Conservation (phyloP, 2,888 invertebrate species). For the Panzeria rudis region DNA sequence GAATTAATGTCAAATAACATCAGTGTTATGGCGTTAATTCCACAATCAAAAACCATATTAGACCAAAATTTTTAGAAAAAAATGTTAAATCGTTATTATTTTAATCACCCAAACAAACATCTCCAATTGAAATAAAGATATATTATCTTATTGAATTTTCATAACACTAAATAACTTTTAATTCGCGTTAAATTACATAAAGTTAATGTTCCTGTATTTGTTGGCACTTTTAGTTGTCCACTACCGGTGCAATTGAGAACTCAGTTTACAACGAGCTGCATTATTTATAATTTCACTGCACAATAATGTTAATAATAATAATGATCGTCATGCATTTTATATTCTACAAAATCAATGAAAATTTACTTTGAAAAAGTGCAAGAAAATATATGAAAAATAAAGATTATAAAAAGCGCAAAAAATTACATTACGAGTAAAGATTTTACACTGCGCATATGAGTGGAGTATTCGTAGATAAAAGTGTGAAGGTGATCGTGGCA, state of each 20-base stretch:
- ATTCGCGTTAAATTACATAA: background rate
- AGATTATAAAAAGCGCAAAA: conserved; percentile 47
- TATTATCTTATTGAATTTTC: too few relatives aligned
- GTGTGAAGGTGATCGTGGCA: conserved; percentile 68
- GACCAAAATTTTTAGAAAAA: too few relatives aligned
- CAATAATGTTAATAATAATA: conserved; percentile 55
- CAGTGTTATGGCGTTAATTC: too few relatives aligned
- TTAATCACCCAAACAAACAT: too few relatives aligned
- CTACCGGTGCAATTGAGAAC: background rate
- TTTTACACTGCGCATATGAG: conserved; percentile 3
- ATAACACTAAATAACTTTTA: too few relatives aligned
- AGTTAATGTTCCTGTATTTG: background rate
- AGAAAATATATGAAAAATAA: conserved; percentile 9
- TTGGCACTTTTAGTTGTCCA: background rate
- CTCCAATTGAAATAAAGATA: too few relatives aligned
- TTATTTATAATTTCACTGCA: conserved; percentile 20
- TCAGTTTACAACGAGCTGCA: conserved; percentile 1
- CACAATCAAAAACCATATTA: too few relatives aligned
- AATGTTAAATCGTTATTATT: too few relatives aligned
- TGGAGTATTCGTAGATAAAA: conserved; percentile 49
- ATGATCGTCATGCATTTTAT: conserved; percentile 63
- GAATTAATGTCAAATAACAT: too few relatives aligned
- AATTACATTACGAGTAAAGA: conserved; percentile 35
- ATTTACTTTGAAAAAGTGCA: background rate
- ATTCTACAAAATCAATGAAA: conserved; percentile 20